Conservation (phyloP, 1,140 invertebrate species). For the Odontomachus brunneus region DNA sequence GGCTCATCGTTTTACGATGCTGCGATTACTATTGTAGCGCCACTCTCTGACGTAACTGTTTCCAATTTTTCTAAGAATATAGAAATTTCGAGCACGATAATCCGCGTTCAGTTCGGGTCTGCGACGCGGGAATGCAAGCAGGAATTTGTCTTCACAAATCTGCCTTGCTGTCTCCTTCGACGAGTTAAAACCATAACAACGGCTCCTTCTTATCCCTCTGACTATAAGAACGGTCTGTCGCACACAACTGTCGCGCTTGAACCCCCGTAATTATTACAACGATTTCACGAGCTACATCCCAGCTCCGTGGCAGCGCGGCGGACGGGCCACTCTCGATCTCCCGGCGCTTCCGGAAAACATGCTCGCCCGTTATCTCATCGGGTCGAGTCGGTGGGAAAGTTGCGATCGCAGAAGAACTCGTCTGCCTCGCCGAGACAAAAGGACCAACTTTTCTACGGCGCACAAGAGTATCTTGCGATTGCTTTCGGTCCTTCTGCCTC, state of each 20-base stretch:
- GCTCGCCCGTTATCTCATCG: constrained; percentile 61
- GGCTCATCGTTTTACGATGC: background rate
- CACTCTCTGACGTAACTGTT: too few species aligned
- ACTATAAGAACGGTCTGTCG: background rate
- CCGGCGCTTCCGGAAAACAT: constrained; percentile 51
- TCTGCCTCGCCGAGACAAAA: constrained; percentile 67
- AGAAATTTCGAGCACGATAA: too few species aligned
- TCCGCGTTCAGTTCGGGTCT: too few species aligned
- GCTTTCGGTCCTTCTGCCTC: constrained; percentile 65
- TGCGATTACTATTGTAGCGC: background rate
- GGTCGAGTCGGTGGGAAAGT: constrained; percentile 58
- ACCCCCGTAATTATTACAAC: background rate
- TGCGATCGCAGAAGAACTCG: constrained; percentile 71
- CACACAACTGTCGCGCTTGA: background rate
- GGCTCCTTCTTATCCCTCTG: too few species aligned
- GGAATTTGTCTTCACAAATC: too few species aligned
- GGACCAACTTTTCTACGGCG: constrained; percentile 67
- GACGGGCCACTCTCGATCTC: constrained; percentile 27
- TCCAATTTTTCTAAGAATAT: too few species aligned
- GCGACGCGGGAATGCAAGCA: too few species aligned
- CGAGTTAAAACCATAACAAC: too few species aligned
- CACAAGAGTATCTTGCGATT: constrained; percentile 72
- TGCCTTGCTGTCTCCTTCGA: too few species aligned
- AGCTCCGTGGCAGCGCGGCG: too few species aligned
- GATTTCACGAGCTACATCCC: background rate